These are phyloP conservation scores for Cygnus buccinator DNA, from an alignment of 2,113 vertebrate species.

Conservation along the genomic window DNA sequence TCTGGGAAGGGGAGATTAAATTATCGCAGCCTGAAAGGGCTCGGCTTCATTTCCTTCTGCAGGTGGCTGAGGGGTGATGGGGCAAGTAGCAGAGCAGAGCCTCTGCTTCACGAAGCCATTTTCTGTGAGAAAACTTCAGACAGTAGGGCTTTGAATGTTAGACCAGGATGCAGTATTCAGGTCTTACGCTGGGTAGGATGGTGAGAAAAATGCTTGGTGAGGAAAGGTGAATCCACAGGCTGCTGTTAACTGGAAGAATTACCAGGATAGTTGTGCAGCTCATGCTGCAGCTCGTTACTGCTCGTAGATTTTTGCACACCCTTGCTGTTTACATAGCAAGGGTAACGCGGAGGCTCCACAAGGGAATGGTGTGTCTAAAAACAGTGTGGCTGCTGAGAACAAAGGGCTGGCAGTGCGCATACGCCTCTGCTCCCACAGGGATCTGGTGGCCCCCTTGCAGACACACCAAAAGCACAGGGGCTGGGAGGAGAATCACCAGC, in stretches of 20 bases:
- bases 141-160: not conserved
- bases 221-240: not conserved
- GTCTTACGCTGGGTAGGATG: not conserved
- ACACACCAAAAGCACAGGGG: not conserved
- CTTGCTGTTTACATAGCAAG: not conserved
- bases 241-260: not conserved
- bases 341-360: accelerated
- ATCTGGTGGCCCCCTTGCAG: not conserved
- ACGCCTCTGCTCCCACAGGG: not conserved
- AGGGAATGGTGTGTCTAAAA: not conserved
- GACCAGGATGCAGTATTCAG: accelerated
- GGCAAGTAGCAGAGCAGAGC: not conserved
- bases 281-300: accelerated
- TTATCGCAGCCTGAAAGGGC: not conserved
- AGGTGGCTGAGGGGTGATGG: not conserved
- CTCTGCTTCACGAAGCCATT: not conserved
- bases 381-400: accelerated
- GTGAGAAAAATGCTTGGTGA: not conserved
- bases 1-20: not conserved
- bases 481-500: not conserved
- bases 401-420: not conserved
- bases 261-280: not conserved
- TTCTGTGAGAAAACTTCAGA: not conserved
- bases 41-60: not conserved
- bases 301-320: not conserved